Evolutionary conservation across 35 echinoderm and acorn worm species (phyloP), one percentile per base, ranked within the genome.

Genomic region (Apostichopus parvimensis): DNA sequence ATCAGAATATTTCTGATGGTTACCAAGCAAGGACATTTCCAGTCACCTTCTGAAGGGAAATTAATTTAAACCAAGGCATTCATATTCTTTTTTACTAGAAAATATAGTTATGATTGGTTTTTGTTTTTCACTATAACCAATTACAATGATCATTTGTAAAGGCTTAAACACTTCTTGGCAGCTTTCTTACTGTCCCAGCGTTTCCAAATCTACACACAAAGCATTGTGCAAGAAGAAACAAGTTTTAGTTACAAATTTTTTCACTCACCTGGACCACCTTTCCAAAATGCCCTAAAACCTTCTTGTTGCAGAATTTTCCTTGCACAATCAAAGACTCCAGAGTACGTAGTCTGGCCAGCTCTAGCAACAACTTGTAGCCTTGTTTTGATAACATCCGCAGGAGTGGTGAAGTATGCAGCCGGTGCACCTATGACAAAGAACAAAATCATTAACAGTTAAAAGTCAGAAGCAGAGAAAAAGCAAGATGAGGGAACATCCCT

Each of bases 381-480:
- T 8, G 97, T 99, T 79, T 99, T 99, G 79, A 99, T 99, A 8
- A 99, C 97, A 86, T 99, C 97, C 25, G 97, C 97, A 15, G 95
- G 97, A 83, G 97, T 99, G 53, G 93, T 90, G 59, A 94, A 92
- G 24, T 96, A 99, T 1, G 97, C 97, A 90, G 97, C 95, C 20
- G 97, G 97, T 17, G 97, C 95, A 92, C 97, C 97, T 99, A 79
- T 28, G 5, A 75, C 14, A 75, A n/a, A 75, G 7, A 20, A 75
- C 4, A 0, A 18, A 75, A 75, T 45, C 34, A 45, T 45, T 45
- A 45, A 45, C 34, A 45, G 34, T 45, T 45, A 45, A 45, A 45
- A 45, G 2, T 3, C 34, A 45, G 2, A 45, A 4, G 34, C 34
- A 45, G 2, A 75, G n/a, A 11, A 61, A 61, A 61, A 61, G 12